Evolutionary conservation across 2,797 vertebrate species (phyloP), one percentile per base, ranked within the genome.

Genomic region (Macroramphosus scolopax): DNA sequence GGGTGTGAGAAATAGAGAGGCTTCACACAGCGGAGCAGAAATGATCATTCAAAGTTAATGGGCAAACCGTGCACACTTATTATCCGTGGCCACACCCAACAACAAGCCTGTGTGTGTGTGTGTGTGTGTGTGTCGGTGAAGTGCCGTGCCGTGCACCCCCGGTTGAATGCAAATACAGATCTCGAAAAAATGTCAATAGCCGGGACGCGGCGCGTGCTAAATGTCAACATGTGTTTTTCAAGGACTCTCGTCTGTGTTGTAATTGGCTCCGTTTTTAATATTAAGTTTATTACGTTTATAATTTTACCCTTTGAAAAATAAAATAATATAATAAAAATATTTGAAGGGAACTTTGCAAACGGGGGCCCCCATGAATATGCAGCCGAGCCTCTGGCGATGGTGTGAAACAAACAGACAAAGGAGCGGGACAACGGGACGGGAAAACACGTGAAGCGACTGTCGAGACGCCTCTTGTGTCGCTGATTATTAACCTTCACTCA

Each of bases 191-290:
- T 85, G 84, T 85, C 84, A 87, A 82, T 64, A 75, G 77, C 18
- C 8, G 65, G 53, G 60, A 79, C 70, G 51, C 7, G 7, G 46
- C 20, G 63, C 9, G 12, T 75, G 74, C 62, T 84, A 84, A 89
- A 89, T 89, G 85, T 88, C 88, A 88, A 81, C 85, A 81, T 78
- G 79, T 72, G 78, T 72, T 83, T 80, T 84, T 85, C 66, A 77
- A 87, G 84, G 69, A 77, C 85, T 72, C 73, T 80, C 60, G 51
- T 75, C 59, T 46, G 29, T 29, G 42, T 57, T 63, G 62, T 83
- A 82, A 85, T 83, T 82, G 79, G 65, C 55, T 59, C 48, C 9
- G 24, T 51, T 76, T 81, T 68, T 61, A 75, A 70, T 77, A 72
- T 66, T 77, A 40, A 28, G 70, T 73, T 71, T 63, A 47, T 72